Conservation (phyloP, 1,140 invertebrate genomes). For the Drosophila repletoides region DNA sequence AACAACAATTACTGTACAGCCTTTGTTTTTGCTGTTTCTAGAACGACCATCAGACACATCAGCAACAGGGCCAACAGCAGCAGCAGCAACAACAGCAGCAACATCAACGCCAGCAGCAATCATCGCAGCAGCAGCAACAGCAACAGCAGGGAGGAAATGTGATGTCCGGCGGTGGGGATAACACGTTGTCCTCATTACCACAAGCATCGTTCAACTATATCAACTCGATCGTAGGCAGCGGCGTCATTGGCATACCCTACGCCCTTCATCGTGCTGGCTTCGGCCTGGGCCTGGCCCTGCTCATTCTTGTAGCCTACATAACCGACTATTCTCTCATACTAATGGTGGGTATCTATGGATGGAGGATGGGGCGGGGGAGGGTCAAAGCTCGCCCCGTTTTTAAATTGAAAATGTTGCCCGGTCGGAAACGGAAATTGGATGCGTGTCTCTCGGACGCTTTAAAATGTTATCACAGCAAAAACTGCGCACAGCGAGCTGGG, state of each 20-base stretch:
- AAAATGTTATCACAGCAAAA: neutral
- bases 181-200: conserved; percentile 84
- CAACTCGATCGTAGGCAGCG: conserved; percentile 96
- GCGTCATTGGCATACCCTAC: conserved; percentile 95
- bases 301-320: conserved; percentile 89
- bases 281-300: conserved; percentile 88
- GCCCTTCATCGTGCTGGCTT: conserved; percentile 92
- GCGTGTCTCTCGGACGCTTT: conserved; percentile 18
- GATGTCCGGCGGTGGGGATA: conserved; percentile 54
- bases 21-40: conserved; percentile 52
- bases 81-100: conserved; percentile 44
- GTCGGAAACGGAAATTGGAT: conserved; percentile 42
- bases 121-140: conserved; percentile 48
- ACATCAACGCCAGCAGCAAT: conserved; percentile 42
- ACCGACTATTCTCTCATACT: conserved; percentile 94
- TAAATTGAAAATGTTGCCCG: conserved; percentile 23
- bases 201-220: conserved; percentile 95
- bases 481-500: too few species aligned
- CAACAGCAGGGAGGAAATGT: conserved; percentile 39
- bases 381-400: neutral
- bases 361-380: neutral
- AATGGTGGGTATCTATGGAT: conserved; percentile 85
- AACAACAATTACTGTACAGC: neutral
- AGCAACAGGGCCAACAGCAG: conserved; percentile 66
- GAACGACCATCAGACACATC: conserved; percentile 76